Conservation (phyloP, 1,140 invertebrate genomes). For the Zophobas morio region DNA sequence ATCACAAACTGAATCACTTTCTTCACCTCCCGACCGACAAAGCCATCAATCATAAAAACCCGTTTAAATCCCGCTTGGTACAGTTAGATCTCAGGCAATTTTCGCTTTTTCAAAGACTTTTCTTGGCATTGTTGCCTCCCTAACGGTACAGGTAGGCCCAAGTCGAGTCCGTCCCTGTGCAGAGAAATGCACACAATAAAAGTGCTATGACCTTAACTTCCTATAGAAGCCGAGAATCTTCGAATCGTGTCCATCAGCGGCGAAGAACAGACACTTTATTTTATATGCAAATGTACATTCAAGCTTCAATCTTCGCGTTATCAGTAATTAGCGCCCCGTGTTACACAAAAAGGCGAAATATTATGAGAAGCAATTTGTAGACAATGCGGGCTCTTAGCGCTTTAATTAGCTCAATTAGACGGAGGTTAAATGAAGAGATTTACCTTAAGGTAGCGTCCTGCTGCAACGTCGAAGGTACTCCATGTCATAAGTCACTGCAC, state of each 20-base stretch:
- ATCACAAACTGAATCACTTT: not conserved
- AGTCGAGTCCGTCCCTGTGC: constrained; percentile 18
- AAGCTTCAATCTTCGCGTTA: not conserved
- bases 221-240: constrained; percentile 25
- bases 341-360: constrained; percentile 7
- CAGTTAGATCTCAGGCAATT: not conserved
- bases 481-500: constrained; percentile 7
- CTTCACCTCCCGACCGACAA: not conserved
- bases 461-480: not conserved
- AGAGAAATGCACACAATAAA: constrained; percentile 43
- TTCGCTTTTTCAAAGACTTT: constrained; percentile 9
- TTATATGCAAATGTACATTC: not conserved
- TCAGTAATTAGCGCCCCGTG: not conserved
- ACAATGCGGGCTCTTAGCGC: constrained; percentile 4
- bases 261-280: no score
- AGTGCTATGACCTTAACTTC: constrained; percentile 49
- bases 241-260: no score
- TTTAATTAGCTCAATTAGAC: not conserved
- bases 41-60: no score
- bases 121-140: not conserved
- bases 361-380: constrained; percentile 7
- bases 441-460: not conserved
- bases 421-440: not conserved
- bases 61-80: not conserved
- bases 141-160: constrained; percentile 28